phyloP scores from a whole-genome alignment of 1,140 invertebrate genomes.

The Solenopsis fugax region DNA sequence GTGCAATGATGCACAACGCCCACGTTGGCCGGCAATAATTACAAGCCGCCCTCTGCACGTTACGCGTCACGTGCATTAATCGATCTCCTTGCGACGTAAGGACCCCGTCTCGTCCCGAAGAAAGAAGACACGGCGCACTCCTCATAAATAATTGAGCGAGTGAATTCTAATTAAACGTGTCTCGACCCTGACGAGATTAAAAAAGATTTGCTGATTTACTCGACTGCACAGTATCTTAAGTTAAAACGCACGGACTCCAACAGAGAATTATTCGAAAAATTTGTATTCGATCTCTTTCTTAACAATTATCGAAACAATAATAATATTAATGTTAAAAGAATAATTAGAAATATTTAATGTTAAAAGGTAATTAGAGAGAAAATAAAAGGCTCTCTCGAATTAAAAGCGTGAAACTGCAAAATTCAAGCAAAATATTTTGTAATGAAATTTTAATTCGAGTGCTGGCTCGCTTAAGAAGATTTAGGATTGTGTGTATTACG shows the following conservation, averaged over 20 bases:
- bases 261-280: background rate
- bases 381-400: background rate
- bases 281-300: background rate
- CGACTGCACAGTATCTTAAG: background rate
- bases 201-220: background rate
- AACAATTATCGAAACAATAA: background rate
- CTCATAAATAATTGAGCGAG: constrained; percentile 47
- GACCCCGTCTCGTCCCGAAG: constrained; percentile 12
- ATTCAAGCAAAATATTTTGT: background rate
- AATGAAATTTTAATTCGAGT: constrained; percentile 19
- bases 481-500: background rate
- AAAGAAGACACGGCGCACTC: background rate
- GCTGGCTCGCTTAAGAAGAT: constrained; percentile 3
- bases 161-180: constrained; percentile 43
- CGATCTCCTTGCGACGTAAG: constrained; percentile 43
- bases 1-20: constrained; percentile 52
- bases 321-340: background rate
- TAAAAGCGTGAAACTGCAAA: background rate
- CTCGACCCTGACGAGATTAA: background rate
- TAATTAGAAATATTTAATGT: background rate
- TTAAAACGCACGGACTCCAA: background rate
- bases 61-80: constrained; percentile 55
- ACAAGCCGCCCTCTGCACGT: constrained; percentile 25
- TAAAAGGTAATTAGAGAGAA: background rate
- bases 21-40: constrained; percentile 52